A percentile compares a stretch with the other conserved stretches of the same genome.
phyloP scores from a whole-genome alignment of 2,888 invertebrate genomes.

The Nemoura dubitans region DNA sequence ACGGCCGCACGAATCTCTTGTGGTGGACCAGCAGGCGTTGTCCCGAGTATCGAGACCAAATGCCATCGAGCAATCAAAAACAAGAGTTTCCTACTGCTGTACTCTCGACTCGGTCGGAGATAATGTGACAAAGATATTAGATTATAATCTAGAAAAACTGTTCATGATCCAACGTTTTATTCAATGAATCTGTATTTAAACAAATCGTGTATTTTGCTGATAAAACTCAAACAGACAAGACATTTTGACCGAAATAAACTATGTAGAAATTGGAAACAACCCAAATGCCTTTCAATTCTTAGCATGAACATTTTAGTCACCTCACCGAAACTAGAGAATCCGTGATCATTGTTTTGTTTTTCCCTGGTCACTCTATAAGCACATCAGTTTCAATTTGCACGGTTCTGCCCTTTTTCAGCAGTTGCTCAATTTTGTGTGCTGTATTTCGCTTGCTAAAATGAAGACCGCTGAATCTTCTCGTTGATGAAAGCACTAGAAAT shows the following conservation, averaged over 20 bases:
- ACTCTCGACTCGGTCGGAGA: not conserved
- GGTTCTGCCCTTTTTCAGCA: too few relatives aligned
- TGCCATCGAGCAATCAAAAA: not conserved
- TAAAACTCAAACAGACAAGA: constrained; percentile 9
- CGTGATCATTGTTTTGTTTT: not conserved
- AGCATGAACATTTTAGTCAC: not conserved
- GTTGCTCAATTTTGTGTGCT: too few relatives aligned
- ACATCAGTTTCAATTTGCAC: too few relatives aligned
- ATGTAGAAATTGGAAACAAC: constrained; percentile 1
- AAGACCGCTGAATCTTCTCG: too few relatives aligned
- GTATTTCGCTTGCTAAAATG: too few relatives aligned
- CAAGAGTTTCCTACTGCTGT: not conserved
- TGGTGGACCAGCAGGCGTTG: not conserved
- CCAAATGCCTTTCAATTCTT: not conserved
- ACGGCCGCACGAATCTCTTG: not conserved
- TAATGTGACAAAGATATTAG: not conserved
- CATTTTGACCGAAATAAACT: not conserved
- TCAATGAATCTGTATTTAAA: constrained; percentile 12
- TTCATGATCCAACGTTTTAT: not conserved
- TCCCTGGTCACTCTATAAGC: not conserved
- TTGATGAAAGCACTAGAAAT: too few relatives aligned
- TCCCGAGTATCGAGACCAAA: too few relatives aligned
- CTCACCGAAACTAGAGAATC: not conserved
- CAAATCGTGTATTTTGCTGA: constrained; percentile 7
- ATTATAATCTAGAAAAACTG: not conserved